Evolutionary conservation across 2,888 invertebrate genomes (phyloP).

Genomic region (Tridacna crocea): DNA sequence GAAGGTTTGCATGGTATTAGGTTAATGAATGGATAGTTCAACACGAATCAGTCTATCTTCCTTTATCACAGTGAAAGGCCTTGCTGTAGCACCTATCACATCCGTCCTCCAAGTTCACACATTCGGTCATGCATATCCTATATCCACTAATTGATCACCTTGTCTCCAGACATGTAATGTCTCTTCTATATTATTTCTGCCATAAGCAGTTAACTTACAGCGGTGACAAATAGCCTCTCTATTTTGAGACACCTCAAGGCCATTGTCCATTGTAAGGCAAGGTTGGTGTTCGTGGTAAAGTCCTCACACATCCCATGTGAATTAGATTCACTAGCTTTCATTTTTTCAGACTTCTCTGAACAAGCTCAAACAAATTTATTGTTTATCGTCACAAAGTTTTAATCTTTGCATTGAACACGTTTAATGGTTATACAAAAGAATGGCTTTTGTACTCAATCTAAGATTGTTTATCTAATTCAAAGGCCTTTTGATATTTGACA

Average conservation of each 20-base stretch:
- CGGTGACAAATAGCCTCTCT: no score
- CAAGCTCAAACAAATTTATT: neutral
- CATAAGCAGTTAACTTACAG: no score
- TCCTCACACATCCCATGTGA: neutral
- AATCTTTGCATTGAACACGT: constrained; percentile 12
- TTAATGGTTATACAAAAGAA: constrained; percentile 24
- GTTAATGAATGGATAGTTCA: neutral
- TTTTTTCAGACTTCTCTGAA: neutral
- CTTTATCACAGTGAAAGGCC: constrained; percentile 12
- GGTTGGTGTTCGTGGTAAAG: neutral
- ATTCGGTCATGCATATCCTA: neutral
- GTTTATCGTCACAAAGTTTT: neutral
- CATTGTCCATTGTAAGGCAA: no score
- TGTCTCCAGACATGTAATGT: neutral
- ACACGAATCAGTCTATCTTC: neutral
- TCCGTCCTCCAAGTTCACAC: neutral
- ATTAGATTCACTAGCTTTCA: neutral
- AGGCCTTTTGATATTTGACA: neutral
- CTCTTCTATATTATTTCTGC: no score
- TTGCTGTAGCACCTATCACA: constrained; percentile 5
- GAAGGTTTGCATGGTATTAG: neutral
- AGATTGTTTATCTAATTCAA: constrained; percentile 12
- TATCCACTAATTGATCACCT: neutral
- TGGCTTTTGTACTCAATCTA: constrained; percentile 23
- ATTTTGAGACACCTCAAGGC: no score